These are phyloP conservation scores for Nyctibius bracteatus DNA, from an alignment of 2,113 vertebrate genomes.

Conservation along the genomic window DNA sequence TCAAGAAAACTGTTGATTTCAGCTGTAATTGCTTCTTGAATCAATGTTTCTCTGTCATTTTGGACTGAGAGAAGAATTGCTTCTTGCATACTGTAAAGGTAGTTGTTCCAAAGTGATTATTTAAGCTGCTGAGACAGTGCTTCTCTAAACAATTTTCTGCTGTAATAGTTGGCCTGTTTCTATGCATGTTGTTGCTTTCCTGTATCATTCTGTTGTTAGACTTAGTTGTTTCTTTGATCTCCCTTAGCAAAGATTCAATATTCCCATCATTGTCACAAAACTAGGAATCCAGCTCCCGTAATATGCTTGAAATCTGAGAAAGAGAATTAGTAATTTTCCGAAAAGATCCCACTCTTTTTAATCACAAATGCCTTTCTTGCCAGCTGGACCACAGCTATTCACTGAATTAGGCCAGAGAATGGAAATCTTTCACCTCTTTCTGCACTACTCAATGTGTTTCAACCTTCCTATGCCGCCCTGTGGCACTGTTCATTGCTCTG, in stretches of 20 bases:
- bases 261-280: background rate
- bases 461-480: background rate
- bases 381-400: background rate
- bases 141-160: slow-evolving; percentile 1
- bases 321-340: background rate
- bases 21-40: background rate
- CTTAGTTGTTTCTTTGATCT: background rate
- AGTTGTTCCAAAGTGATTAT: background rate
- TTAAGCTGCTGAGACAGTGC: background rate
- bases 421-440: background rate
- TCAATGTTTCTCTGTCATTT: background rate
- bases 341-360: background rate
- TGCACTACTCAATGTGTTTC: background rate
- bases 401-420: background rate
- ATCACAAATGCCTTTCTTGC: background rate
- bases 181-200: background rate
- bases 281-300: background rate
- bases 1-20: background rate
- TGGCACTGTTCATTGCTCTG: background rate
- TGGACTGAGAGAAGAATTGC: background rate
- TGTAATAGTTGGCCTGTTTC: background rate
- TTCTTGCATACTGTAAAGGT: background rate
- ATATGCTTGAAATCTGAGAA: background rate
- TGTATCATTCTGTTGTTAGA: background rate
- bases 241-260: background rate